Evolutionary conservation across 2,113 vertebrate species (phyloP).

Genomic region (Machaerirhynchus nigripectus): DNA sequence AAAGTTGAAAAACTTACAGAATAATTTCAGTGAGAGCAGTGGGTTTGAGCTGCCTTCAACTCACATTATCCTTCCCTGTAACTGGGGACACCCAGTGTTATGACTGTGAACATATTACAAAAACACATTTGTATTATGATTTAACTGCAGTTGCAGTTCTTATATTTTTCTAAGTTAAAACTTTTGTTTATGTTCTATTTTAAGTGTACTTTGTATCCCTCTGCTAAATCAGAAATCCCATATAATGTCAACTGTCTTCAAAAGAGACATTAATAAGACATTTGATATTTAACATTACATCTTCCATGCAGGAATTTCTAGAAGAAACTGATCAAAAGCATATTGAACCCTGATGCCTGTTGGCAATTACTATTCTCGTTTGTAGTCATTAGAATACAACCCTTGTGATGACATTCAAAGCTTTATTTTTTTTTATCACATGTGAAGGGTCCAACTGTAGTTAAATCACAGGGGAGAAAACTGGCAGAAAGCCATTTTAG

Average conservation of each 20-base stretch:
- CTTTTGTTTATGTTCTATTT: neutral
- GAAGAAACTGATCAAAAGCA: neutral
- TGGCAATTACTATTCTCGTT: neutral
- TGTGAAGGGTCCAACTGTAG: neutral
- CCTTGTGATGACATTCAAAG: neutral
- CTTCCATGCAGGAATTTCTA: neutral
- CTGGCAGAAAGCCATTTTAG: neutral
- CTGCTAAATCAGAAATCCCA: neutral
- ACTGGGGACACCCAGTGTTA: neutral
- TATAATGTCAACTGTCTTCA: neutral
- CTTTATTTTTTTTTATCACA: neutral
- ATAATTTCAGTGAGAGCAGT: neutral
- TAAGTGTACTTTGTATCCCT: neutral
- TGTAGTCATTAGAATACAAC: neutral
- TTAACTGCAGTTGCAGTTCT: neutral
- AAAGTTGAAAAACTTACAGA: neutral
- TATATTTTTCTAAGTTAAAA: neutral
- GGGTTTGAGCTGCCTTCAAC: neutral
- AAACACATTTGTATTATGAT: neutral
- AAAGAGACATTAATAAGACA: neutral
- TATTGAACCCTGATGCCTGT: neutral
- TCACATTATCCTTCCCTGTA: neutral
- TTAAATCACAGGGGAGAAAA: neutral
- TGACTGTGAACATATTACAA: neutral
- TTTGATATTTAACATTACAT: neutral